Evolutionary conservation across 2,797 vertebrate species (phyloP).

Genomic region (Pangasius macronema): DNA sequence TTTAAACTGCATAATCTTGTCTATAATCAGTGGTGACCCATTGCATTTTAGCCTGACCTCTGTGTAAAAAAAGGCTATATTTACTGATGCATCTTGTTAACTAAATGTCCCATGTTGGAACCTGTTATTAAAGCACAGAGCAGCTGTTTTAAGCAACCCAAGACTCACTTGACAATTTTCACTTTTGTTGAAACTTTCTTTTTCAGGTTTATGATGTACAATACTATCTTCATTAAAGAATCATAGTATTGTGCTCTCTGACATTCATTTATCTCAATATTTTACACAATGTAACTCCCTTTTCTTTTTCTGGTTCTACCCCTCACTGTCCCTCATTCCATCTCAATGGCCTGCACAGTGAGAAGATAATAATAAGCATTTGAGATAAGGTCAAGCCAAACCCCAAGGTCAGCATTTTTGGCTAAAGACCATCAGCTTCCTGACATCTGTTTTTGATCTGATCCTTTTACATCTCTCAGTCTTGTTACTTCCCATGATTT

Average conservation of each 20-base stretch:
- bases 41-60: background rate
- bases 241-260: background rate
- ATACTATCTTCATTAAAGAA: no score
- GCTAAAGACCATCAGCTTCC: conserved; percentile 21
- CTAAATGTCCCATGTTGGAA: background rate
- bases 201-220: no score
- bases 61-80: background rate
- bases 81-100: background rate
- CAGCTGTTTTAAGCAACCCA: background rate
- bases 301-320: background rate
- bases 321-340: background rate
- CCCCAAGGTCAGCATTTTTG: conserved; percentile 45
- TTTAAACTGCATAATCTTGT: background rate
- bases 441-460: conserved; percentile 42
- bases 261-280: background rate
- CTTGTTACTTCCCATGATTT: conserved; percentile 13
- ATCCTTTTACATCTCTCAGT: conserved; percentile 22
- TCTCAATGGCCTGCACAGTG: conserved; percentile 18
- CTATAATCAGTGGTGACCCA: background rate
- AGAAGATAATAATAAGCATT: conserved; percentile 31
- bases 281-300: conserved; percentile 4
- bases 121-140: background rate
- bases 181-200: background rate
- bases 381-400: conserved; percentile 39
- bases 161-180: background rate